These are phyloP conservation scores for Caenorhabditis tropicalis DNA, from an alignment of 1,140 invertebrate species.

Conservation along the genomic window DNA sequence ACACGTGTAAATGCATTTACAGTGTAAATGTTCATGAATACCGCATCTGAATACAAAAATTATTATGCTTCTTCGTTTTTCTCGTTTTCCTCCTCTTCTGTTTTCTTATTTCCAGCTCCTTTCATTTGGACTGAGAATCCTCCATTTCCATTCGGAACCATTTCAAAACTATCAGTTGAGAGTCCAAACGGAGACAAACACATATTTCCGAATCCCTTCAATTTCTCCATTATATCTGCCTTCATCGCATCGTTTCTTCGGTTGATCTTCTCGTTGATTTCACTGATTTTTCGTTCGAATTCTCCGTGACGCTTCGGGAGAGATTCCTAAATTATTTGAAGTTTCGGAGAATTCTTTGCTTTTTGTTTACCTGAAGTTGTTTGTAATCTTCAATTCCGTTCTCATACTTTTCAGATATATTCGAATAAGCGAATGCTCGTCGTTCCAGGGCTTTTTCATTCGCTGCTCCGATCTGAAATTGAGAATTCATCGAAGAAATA, in stretches of 20 bases:
- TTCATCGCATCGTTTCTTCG: slow-evolving; percentile 93
- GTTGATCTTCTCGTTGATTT: slow-evolving; percentile 83
- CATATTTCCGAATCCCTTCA: slow-evolving; percentile 93
- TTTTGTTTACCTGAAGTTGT: neutral
- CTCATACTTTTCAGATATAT: slow-evolving; percentile 80
- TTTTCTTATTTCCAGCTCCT: slow-evolving; percentile 20
- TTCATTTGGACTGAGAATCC: slow-evolving; percentile 93
- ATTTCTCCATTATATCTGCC: slow-evolving; percentile 88
- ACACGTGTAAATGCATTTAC: too few species aligned
- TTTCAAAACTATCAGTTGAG: slow-evolving; percentile 92
- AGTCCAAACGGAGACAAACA: slow-evolving; percentile 91
- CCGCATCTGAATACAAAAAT: too few species aligned
- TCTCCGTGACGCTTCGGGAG: neutral
- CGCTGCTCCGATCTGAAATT: slow-evolving; percentile 15
- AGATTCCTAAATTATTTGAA: neutral
- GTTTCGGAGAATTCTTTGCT: neutral
- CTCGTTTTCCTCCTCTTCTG: neutral
- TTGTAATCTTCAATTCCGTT: slow-evolving; percentile 82
- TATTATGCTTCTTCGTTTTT: neutral
- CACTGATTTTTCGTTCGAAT: slow-evolving; percentile 45
- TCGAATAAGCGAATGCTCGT: slow-evolving; percentile 54
- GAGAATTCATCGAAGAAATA: neutral
- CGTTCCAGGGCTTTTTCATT: slow-evolving; percentile 60
- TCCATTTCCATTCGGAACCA: slow-evolving; percentile 87
- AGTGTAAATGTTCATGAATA: too few species aligned